A percentile compares a stretch with the other conserved stretches of the same genome.
phyloP scores from a whole-genome alignment of 2,888 invertebrate species.

The Diplazon laetatorius region DNA sequence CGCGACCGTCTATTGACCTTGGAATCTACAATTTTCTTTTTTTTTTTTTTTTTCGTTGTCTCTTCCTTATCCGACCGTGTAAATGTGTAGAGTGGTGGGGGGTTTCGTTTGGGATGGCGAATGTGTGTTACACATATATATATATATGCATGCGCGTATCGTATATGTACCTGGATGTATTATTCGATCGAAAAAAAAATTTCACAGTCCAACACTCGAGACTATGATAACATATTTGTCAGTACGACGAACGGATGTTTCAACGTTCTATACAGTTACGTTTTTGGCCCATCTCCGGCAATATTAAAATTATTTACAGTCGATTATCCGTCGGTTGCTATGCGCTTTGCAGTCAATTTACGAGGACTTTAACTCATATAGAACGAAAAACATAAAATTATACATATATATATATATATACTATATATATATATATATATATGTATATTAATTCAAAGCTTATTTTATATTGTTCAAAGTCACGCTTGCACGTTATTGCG shows the following conservation, averaged over 20 bases:
- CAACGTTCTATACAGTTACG: constrained; percentile 32
- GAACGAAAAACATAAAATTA: not conserved
- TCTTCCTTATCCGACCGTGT: too few species aligned
- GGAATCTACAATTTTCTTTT: constrained; percentile 5
- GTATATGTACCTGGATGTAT: constrained; percentile 14
- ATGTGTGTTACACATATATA: constrained; percentile 39
- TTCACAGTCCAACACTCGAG: constrained; percentile 9
- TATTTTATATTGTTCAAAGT: constrained; percentile 30
- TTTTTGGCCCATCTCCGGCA: constrained; percentile 35
- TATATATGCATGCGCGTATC: constrained; percentile 25
- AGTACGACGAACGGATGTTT: constrained; percentile 44
- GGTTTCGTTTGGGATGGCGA: constrained; percentile 22
- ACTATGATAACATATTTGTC: constrained; percentile 33
- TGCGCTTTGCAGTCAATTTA: constrained; percentile 36
- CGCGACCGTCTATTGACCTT: constrained; percentile 20
- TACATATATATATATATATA: constrained; percentile 24
- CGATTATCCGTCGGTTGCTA: constrained; percentile 14
- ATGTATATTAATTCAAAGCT: constrained; percentile 25
- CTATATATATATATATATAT: constrained; percentile 7
- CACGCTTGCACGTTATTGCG: constrained; percentile 21
- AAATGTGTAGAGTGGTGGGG: constrained; percentile 21
- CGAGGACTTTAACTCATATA: constrained; percentile 5
- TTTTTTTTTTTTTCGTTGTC: constrained; percentile 22
- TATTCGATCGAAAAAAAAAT: constrained; percentile 18
- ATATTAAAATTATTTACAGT: constrained; percentile 33